Conservation (phyloP, 2,113 vertebrate species). For the Heterotilapia buettikoferi region DNA sequence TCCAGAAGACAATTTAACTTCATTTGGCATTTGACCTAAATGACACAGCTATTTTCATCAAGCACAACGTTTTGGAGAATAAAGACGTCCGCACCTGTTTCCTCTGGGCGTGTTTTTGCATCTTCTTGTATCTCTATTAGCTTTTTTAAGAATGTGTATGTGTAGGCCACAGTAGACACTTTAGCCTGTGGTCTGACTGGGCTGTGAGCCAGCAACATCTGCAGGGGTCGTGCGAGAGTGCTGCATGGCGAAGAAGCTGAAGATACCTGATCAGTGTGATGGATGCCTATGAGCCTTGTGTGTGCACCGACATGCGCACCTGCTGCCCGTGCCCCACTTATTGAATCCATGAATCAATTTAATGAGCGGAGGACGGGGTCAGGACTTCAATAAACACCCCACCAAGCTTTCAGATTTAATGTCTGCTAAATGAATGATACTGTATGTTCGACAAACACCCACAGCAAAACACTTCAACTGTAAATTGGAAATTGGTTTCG, state of each 20-base stretch:
- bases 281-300: constrained; percentile 52
- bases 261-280: constrained; percentile 68
- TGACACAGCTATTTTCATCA: neutral
- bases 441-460: constrained; percentile 24
- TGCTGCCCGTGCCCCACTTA: constrained; percentile 65
- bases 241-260: constrained; percentile 23
- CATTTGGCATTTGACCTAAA: constrained; percentile 13
- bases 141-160: neutral
- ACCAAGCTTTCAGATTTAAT: constrained; percentile 50
- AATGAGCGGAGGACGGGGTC: constrained; percentile 65
- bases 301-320: constrained; percentile 51
- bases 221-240: constrained; percentile 35
- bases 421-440: constrained; percentile 49
- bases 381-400: constrained; percentile 71
- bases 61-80: neutral
- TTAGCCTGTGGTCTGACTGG: constrained; percentile 8
- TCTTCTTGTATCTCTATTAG: neutral
- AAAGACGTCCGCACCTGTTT: neutral
- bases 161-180: neutral
- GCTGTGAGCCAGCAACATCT: constrained; percentile 51
- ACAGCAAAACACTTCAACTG: constrained; percentile 1
- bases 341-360: constrained; percentile 76
- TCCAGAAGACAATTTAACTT: constrained; percentile 28
- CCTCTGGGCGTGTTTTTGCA: neutral
- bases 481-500: neutral